These are phyloP conservation scores for Periophthalmus magnuspinnatus DNA, from an alignment of 2,797 vertebrate species.

Conservation along the genomic window DNA sequence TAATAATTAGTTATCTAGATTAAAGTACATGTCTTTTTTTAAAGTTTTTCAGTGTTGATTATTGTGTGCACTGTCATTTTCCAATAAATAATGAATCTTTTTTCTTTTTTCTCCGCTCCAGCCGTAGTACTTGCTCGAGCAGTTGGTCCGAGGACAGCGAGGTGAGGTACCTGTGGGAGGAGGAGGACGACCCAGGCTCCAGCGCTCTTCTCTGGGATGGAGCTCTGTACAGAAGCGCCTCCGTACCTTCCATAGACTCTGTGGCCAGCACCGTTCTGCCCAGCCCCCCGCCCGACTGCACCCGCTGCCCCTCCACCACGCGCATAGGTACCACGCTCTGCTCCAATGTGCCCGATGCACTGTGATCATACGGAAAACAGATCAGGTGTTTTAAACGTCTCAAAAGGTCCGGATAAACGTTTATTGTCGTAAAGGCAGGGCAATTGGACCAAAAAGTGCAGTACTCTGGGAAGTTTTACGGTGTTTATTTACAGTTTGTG, in stretches of 20 bases:
- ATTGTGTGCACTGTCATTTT: too few relatives aligned
- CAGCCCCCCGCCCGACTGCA: conserved; percentile 65
- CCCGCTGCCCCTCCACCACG: conserved; percentile 69
- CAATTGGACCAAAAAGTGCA: too few relatives aligned
- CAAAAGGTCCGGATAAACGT: too few relatives aligned
- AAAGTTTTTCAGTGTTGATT: too few relatives aligned
- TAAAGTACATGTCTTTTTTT: too few relatives aligned
- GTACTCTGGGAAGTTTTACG: too few relatives aligned
- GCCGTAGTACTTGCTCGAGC: conserved; percentile 63
- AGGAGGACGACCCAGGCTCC: conserved; percentile 9
- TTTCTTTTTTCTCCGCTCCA: conserved; percentile 23
- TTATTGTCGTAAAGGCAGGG: too few relatives aligned
- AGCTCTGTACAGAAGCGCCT: conserved; percentile 60
- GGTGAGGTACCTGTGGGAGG: conserved; percentile 31
- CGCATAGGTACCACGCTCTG: conserved; percentile 70
- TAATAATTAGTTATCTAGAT: too few relatives aligned
- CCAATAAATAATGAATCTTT: background rate
- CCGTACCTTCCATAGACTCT: conserved; percentile 66
- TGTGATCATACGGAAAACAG: too few relatives aligned
- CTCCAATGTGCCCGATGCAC: background rate
- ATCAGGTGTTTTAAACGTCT: too few relatives aligned
- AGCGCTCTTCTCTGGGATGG: conserved; percentile 21
- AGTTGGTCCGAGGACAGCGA: conserved; percentile 68
- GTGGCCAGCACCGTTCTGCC: conserved; percentile 77
- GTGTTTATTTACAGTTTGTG: too few relatives aligned